Evolutionary conservation across 1,140 invertebrate species (phyloP).

Genomic region (Hylaeus anthracinus): DNA sequence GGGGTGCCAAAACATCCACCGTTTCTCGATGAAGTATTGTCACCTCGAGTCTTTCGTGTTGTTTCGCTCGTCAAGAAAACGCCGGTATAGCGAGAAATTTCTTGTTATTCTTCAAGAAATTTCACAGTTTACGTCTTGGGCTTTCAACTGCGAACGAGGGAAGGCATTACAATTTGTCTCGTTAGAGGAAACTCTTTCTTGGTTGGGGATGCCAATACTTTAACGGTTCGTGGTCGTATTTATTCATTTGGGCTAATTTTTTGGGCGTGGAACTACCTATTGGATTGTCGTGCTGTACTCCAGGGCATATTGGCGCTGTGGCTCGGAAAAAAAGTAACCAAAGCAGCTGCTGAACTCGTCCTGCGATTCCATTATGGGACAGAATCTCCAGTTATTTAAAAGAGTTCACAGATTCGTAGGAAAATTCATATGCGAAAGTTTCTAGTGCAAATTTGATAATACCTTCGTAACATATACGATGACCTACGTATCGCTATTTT

Average conservation of each 20-base stretch:
- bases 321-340: conserved; percentile 68
- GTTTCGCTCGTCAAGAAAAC: neutral
- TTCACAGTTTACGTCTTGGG: no score
- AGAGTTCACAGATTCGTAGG: no score
- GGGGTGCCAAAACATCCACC: conserved; percentile 68
- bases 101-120: no score
- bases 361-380: neutral
- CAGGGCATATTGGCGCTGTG: conserved; percentile 71
- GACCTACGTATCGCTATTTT: no score
- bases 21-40: conserved; percentile 39
- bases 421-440: no score
- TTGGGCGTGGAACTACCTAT: conserved; percentile 67
- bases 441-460: no score
- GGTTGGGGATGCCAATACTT: conserved; percentile 53
- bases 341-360: conserved; percentile 43
- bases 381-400: no score
- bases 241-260: conserved; percentile 72
- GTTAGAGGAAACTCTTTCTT: neutral
- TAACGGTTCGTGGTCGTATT: conserved; percentile 39
- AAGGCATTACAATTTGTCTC: neutral
- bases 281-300: conserved; percentile 62
- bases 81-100: no score
- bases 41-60: conserved; percentile 1
- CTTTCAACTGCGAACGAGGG: no score
- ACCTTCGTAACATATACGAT: no score